Evolutionary conservation across 2,888 invertebrate genomes (phyloP), one percentile per base, ranked within the genome.

Genomic region (Ptilodon capucinus): DNA sequence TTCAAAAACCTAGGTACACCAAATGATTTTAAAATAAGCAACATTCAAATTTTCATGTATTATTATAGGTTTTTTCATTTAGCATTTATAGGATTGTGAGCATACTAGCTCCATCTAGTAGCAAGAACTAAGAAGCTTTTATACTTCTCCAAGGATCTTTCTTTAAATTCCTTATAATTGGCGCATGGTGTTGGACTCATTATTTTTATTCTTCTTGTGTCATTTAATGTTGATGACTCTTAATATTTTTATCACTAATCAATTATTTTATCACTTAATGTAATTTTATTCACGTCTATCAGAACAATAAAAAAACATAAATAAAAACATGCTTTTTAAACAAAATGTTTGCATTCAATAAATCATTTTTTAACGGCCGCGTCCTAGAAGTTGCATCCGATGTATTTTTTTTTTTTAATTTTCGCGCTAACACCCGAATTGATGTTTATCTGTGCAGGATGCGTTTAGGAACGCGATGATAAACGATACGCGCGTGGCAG

Each of bases 371-470:
- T 58, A 64, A 60, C 60, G 60, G 36, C n/a, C n/a, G n/a, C n/a
- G n/a, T n/a, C n/a, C n/a, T n/a, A n/a, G n/a, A n/a, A n/a, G n/a
- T 18, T 44, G 39, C 23, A 39, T 49, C 38, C 39, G 34, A 48
- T 51, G 39, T 48, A 64, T 68, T 65, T 73, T 71, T 68, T 65
- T 73, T 71, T 59, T 74, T 62, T 67, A 72, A 72, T 73, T 76
- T 76, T 75, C 74, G 77, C 77, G 75, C 60, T 66, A 74, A 66
- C 64, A 53, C 60, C 49, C 62, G 65, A 60, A 65, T 44, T 51
- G 71, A 74, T 74, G 49, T 39, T 68, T 70, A 77, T 76, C 75
- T 50, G 21, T 38, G 51, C 44, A 57, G 56, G 60, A 65, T 58
- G 60, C 61, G 64, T 66, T 61, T 60, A 54, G 25, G 25, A 56